Conservation (phyloP, 2,888 invertebrate genomes). For the Eucriotettix oculatus region DNA sequence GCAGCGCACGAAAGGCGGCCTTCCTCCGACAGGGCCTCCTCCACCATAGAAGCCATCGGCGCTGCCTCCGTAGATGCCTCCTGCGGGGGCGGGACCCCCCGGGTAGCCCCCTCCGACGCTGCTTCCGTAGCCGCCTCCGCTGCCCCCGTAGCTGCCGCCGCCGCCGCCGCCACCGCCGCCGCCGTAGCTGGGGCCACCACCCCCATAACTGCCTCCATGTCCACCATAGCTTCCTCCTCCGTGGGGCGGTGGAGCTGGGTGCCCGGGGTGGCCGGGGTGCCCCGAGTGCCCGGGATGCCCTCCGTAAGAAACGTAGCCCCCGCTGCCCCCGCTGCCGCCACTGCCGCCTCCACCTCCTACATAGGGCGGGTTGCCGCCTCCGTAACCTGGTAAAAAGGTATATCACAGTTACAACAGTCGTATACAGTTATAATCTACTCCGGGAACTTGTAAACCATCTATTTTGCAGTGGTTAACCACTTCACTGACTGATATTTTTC, state of each 20-base stretch:
- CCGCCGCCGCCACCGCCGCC: constrained; percentile 20
- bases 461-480: too few relatives aligned
- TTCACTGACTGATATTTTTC: too few relatives aligned
- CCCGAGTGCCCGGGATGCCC: too few relatives aligned
- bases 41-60: constrained; percentile 7
- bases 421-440: too few relatives aligned
- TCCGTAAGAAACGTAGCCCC: constrained; percentile 6
- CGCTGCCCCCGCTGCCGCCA: constrained; percentile 20
- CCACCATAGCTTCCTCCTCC: constrained; percentile 20
- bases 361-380: constrained; percentile 13
- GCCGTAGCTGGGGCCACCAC: constrained; percentile 13
- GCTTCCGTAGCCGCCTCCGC: constrained; percentile 7
- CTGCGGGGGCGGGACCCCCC: constrained; percentile 12
- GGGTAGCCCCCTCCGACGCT: constrained; percentile 13
- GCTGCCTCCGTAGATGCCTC: constrained; percentile 8
- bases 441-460: too few relatives aligned
- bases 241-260: too few relatives aligned
- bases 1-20: constrained; percentile 39
- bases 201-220: constrained; percentile 24
- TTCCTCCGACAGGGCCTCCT: constrained; percentile 7
- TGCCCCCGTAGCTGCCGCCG: constrained; percentile 19
- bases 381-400: too few relatives aligned
- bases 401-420: too few relatives aligned
- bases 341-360: constrained; percentile 24
- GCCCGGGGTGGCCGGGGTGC: too few relatives aligned